Evolutionary conservation across 2,797 vertebrate genomes (phyloP).

Genomic region (Rousettus madagascariensis): DNA sequence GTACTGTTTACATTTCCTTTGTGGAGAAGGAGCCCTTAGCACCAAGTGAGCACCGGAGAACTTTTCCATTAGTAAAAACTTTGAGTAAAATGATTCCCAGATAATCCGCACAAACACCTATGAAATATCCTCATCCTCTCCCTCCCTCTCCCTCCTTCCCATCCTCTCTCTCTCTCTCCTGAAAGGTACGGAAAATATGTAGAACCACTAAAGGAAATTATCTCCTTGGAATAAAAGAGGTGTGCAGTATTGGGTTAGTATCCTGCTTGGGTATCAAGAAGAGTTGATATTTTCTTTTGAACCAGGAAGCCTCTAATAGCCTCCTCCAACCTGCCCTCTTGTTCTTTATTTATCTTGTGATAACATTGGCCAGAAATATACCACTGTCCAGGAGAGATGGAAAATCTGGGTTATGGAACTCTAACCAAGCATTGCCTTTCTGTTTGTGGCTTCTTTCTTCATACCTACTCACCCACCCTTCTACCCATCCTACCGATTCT

Average conservation of each 20-base stretch:
- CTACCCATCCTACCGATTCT: background rate
- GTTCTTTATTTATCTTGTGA: background rate
- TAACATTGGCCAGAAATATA: background rate
- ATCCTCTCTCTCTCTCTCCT: too few relatives aligned
- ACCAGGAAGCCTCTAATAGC: background rate
- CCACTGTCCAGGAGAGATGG: background rate
- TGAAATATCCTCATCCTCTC: background rate
- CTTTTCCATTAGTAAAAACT: background rate
- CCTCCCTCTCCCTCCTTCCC: background rate
- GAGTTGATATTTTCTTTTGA: background rate
- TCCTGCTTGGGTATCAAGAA: background rate
- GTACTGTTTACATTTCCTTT: background rate
- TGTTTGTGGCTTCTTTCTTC: background rate
- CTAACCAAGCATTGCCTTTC: background rate
- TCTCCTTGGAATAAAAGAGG: background rate
- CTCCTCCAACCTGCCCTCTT: background rate
- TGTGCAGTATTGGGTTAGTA: background rate
- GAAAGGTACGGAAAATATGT: background rate
- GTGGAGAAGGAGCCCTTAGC: background rate
- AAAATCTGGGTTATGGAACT: background rate
- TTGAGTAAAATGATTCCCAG: background rate
- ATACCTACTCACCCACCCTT: background rate
- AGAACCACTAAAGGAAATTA: background rate
- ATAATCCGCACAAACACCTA: background rate
- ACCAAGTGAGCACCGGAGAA: background rate